phyloP scores from a whole-genome alignment of 2,113 vertebrate genomes.

The Callaeas wilsoni region DNA sequence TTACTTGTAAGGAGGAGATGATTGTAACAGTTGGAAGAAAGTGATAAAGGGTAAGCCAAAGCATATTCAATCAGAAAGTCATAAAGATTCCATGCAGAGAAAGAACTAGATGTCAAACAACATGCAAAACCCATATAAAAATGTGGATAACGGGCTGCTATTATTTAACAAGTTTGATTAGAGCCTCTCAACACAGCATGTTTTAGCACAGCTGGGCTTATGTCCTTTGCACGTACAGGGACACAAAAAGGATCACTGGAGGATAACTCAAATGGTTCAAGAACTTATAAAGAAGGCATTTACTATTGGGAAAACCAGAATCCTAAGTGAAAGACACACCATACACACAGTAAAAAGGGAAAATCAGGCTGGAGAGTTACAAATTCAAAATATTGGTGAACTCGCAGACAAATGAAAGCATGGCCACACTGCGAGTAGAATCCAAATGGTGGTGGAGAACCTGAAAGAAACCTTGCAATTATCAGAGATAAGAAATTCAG shows the following conservation, averaged over 20 bases:
- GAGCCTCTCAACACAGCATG: neutral
- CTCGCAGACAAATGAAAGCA: neutral
- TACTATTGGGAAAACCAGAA: neutral
- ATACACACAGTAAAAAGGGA: neutral
- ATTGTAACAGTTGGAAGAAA: neutral
- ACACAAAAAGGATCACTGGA: neutral
- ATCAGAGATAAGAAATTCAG: neutral
- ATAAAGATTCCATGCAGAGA: neutral
- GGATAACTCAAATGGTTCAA: neutral
- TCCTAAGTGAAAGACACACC: neutral
- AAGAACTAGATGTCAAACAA: neutral
- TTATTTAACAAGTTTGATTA: neutral
- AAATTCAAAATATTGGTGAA: neutral
- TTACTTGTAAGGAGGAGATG: neutral
- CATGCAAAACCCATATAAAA: neutral
- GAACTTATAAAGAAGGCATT: neutral
- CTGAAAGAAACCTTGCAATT: neutral
- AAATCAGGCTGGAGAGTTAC: neutral
- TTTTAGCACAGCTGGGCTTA: neutral
- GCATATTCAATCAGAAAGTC: neutral
- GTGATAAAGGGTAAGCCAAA: neutral
- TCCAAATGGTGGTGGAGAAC: neutral
- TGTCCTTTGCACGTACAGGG: neutral
- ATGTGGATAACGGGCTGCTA: neutral
- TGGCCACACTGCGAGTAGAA: rapidly evolving